phyloP scores from a whole-genome alignment of 64 coral and sea anemone species.

The Trachythela sp. region DNA sequence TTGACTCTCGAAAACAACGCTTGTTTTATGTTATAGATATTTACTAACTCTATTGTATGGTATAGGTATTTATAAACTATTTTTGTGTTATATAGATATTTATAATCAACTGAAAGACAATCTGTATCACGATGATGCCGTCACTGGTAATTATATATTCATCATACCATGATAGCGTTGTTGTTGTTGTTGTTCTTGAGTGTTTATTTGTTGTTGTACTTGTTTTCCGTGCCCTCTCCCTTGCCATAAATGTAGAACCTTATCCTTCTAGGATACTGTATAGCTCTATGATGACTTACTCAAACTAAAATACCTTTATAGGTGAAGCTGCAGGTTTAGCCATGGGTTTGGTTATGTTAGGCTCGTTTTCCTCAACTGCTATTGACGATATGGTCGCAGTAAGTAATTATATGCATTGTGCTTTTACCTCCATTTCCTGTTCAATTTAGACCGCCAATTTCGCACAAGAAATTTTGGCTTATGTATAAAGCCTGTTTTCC shows the following conservation, averaged over 20 bases:
- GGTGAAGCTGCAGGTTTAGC: conserved; percentile 93
- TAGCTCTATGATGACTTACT: background rate
- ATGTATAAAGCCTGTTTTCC: no score
- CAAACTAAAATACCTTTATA: background rate
- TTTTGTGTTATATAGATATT: conserved; percentile 58
- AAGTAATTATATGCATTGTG: conserved; percentile 21
- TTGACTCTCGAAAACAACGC: background rate
- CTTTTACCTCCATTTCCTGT: no score
- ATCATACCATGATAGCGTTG: background rate
- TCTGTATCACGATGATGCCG: conserved; percentile 91
- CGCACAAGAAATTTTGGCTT: no score
- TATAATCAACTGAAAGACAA: conserved; percentile 84
- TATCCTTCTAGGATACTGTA: no score
- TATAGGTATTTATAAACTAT: background rate
- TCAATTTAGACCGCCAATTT: no score
- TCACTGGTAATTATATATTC: conserved; percentile 58
- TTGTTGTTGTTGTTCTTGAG: background rate
- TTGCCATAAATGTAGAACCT: no score
- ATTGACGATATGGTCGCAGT: conserved; percentile 98
- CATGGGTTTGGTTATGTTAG: conserved; percentile 96
- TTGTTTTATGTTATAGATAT: background rate
- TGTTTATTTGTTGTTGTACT: no score
- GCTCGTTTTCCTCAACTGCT: conserved; percentile 73
- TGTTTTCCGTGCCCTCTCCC: no score
- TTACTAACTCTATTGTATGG: background rate